Conservation (phyloP, 2,888 invertebrate species). For the Steinernema hermaphroditum region DNA sequence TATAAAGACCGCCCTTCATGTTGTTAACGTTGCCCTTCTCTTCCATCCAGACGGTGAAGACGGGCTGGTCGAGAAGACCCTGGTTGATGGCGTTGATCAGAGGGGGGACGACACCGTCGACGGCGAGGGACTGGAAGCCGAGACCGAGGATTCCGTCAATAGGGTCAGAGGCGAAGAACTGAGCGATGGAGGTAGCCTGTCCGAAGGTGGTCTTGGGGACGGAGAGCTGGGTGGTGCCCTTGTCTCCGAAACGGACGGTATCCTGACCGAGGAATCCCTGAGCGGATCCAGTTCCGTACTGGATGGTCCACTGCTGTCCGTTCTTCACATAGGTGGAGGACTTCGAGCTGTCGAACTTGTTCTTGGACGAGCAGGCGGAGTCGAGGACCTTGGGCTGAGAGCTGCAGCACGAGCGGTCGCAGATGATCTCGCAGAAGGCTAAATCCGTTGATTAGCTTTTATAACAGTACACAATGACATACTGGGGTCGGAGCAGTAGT, state of each 20-base stretch:
- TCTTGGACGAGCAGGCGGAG: slow-evolving; percentile 70
- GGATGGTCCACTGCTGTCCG: slow-evolving; percentile 67
- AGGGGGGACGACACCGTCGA: slow-evolving; percentile 40
- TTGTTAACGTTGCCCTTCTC: no score
- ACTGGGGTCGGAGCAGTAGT: slow-evolving; percentile 32
- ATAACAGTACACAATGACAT: neutral
- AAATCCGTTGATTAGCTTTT: neutral
- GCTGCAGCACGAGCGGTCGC: slow-evolving; percentile 32
- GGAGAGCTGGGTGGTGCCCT: slow-evolving; percentile 7
- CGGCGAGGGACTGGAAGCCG: slow-evolving; percentile 46
- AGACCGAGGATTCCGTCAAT: no score
- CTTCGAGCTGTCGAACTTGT: slow-evolving; percentile 85
- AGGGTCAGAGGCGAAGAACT: slow-evolving; percentile 32
- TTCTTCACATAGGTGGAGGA: slow-evolving; percentile 74
- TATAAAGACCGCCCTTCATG: no score
- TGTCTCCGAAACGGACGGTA: slow-evolving; percentile 57
- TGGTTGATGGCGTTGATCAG: neutral
- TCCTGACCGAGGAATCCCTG: slow-evolving; percentile 69
- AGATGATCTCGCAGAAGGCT: slow-evolving; percentile 29
- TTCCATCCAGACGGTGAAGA: no score
- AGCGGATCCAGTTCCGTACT: slow-evolving; percentile 69
- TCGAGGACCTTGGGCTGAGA: neutral
- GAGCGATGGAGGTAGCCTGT: slow-evolving; percentile 30
- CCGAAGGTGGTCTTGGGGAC: no score
- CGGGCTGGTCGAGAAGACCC: neutral